These are phyloP conservation scores for Corythornis madagascariensis DNA, from an alignment of 2,113 vertebrate species.

Conservation along the genomic window DNA sequence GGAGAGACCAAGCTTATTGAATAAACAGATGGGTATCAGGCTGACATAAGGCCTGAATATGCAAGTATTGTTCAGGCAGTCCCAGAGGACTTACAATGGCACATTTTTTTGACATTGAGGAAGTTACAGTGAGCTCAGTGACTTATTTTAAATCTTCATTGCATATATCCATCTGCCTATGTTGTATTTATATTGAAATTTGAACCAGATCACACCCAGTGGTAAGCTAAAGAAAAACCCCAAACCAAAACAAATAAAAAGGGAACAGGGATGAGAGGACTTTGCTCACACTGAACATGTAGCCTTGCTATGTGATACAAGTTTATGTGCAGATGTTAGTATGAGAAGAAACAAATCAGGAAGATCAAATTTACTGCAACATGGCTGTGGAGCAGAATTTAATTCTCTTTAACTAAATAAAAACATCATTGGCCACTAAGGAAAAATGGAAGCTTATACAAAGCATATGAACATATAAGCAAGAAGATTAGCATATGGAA, in stretches of 20 bases:
- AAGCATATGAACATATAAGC: neutral
- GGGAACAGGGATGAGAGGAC: neutral
- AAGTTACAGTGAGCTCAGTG: slow-evolving; percentile 6
- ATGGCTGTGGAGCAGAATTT: neutral
- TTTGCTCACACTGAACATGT: neutral
- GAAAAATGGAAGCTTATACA: neutral
- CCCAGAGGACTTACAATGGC: slow-evolving; percentile 15
- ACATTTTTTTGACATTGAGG: slow-evolving; percentile 40
- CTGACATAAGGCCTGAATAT: slow-evolving; percentile 39
- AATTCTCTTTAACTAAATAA: neutral
- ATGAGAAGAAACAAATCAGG: neutral
- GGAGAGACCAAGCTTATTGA: neutral
- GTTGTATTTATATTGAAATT: neutral
- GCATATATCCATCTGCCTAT: neutral
- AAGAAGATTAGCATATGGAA: neutral
- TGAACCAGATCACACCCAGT: neutral
- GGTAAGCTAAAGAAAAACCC: neutral
- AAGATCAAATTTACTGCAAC: neutral
- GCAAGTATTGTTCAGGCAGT: slow-evolving; percentile 1
- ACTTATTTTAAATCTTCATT: slow-evolving; percentile 38
- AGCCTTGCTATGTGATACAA: neutral
- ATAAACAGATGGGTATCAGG: neutral
- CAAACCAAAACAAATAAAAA: neutral
- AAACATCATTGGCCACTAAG: neutral
- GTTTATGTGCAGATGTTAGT: neutral